Evolutionary conservation across 2,888 invertebrate species (phyloP).

Genomic region (Cephus rjabovi): DNA sequence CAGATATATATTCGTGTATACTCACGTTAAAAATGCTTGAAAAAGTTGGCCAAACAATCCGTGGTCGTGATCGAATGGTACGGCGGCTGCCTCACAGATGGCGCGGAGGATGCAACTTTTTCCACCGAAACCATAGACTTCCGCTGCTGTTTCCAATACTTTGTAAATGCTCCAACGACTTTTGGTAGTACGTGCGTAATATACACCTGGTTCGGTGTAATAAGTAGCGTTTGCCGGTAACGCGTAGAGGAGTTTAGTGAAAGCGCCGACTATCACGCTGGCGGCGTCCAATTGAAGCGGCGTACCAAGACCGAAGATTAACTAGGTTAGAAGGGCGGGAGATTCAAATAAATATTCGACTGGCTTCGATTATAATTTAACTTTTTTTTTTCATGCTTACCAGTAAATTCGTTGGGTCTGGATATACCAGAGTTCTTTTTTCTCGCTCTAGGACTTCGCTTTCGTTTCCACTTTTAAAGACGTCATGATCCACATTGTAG

Average conservation of each 20-base stretch:
- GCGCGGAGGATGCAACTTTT: conserved; percentile 79
- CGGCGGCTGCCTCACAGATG: conserved; percentile 82
- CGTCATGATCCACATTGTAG: neutral
- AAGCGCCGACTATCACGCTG: conserved; percentile 63
- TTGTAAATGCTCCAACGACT: conserved; percentile 76
- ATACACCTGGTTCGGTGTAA: conserved; percentile 57
- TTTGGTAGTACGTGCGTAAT: conserved; percentile 41
- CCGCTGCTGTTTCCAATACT: conserved; percentile 71
- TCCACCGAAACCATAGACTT: conserved; percentile 59
- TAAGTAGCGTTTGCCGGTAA: conserved; percentile 63
- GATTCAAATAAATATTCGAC: neutral
- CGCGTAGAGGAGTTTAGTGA: conserved; percentile 62
- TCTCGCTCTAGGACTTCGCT: conserved; percentile 26
- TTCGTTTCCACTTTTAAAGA: neutral
- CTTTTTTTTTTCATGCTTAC: conserved; percentile 36
- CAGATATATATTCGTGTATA: neutral
- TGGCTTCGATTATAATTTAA: neutral
- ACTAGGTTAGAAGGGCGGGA: conserved; percentile 39
- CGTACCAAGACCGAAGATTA: conserved; percentile 65
- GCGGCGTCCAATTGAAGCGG: conserved; percentile 63
- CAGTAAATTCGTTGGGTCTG: conserved; percentile 45
- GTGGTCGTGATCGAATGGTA: conserved; percentile 76
- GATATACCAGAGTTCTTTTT: conserved; percentile 51
- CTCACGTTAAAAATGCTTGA: conserved; percentile 77
- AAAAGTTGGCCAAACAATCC: conserved; percentile 81